A percentile compares a stretch with the other conserved stretches of the same genome.
Evolutionary conservation across 1,140 invertebrate species (phyloP).

Genomic region (Acyrthosiphon pisum): DNA sequence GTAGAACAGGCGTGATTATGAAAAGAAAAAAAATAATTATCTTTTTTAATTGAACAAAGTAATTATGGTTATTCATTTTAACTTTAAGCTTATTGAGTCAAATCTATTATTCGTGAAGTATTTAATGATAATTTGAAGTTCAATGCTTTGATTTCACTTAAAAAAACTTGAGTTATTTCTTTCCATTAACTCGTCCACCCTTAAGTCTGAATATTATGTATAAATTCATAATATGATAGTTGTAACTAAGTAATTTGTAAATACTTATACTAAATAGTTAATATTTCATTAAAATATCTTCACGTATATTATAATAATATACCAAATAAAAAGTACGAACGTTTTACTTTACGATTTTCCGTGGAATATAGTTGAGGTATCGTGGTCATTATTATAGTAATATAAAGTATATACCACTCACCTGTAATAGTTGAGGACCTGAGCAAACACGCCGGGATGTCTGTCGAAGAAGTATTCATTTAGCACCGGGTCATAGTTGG

Average conservation of each 20-base stretch:
- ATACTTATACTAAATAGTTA: too few species aligned
- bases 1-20: background rate
- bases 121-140: background rate
- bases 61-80: background rate
- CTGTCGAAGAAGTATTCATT: slow-evolving; percentile 99
- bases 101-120: background rate
- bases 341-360: background rate
- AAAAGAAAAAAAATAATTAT: background rate
- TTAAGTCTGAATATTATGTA: background rate
- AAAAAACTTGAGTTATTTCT: background rate
- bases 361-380: background rate
- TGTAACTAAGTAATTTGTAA: too few species aligned
- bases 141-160: background rate
- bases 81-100: background rate
- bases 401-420: slow-evolving; percentile 61
- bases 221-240: background rate
- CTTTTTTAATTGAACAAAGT: background rate
- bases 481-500: slow-evolving; percentile 94
- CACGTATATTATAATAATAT: too few species aligned
- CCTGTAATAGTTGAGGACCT: slow-evolving; percentile 90
- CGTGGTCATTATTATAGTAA: background rate
- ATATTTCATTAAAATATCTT: too few species aligned
- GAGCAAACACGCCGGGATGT: slow-evolving; percentile 97
- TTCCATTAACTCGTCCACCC: background rate
- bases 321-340: background rate